Base-by-base conservation (phyloP, 2,113 vertebrate species). In the Dromiciops gliroides region DNA sequence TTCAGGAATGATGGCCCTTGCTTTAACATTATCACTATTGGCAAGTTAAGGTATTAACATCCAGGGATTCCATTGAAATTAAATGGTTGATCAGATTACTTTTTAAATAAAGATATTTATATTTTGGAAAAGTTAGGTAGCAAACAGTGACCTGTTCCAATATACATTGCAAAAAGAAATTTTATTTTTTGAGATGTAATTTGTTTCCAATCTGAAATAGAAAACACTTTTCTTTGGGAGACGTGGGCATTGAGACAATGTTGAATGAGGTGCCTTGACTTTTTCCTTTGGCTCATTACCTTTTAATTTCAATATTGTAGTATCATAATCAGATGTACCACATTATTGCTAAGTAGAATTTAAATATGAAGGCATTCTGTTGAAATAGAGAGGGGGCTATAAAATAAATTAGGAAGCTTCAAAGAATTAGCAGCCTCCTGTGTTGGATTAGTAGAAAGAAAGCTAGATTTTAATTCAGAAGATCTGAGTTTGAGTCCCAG, bases 71-170 rank as follows among this genome's bases (percentile, higher is more conserved):
- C 19, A 22, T 44, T 44, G 67, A 83, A 83, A 44, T n/a, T 83
- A 83, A 44, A 23, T 75, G 16, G 37, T 75, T 75, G 67, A 75
- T 93, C 47, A 93, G 90, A 93, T 50, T 26, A 14, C 19, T 92
- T 75, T 47, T 89, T 91, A 48, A 26, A n/a, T 25, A 49, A 48
- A 91, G 47, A 95, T 94, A 90, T 94, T 92, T 48, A 51, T 16
- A 50, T 93, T 95, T 96, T 47, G 92, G 50, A 60, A 48, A 91
- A 83, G n/a, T 83, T 51, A 44, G 25, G 2, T 50, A 91, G 94
- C 90, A 88, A 12, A 90, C 48, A 95, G 90, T 93, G 92, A 47
- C 2, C 22, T 6, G 75, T 89, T 53, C 37, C 3, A 22, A 50
- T 89, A 49, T 51, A 48, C 88, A 8, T 90, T 94, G 53, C 48